Conservation (phyloP, 2,888 invertebrate genomes). For the Dioctria rufipes region DNA sequence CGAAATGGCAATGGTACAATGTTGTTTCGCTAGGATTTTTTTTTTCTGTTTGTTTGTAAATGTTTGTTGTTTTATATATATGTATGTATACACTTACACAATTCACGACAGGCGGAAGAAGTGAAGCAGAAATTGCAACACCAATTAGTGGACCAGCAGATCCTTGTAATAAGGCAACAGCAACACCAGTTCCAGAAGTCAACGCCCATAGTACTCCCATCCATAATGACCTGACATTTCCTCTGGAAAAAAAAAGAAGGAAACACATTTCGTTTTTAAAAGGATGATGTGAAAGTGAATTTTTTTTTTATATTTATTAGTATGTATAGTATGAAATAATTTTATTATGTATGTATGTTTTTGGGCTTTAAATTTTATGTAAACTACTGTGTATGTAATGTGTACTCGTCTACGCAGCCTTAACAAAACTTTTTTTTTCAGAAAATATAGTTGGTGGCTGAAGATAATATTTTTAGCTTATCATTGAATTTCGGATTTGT, state of each 20-base stretch:
- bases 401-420: too few relatives aligned
- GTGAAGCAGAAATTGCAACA: constrained; percentile 90
- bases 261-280: not conserved
- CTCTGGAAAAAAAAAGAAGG: constrained; percentile 71
- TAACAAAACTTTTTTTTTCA: too few relatives aligned
- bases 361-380: too few relatives aligned
- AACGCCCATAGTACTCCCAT: constrained; percentile 84
- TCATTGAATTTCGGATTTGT: too few relatives aligned
- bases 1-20: not conserved
- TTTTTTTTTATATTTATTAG: not conserved
- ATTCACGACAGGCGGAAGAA: constrained; percentile 89
- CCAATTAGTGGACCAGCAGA: constrained; percentile 89
- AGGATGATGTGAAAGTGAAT: constrained; percentile 3
- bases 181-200: constrained; percentile 85
- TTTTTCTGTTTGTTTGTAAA: not conserved
- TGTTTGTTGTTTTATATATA: too few relatives aligned
- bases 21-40: not conserved
- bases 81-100: constrained; percentile 75
- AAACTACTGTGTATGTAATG: too few relatives aligned
- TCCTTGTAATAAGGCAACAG: constrained; percentile 87
- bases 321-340: too few relatives aligned
- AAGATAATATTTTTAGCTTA: too few relatives aligned
- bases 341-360: too few relatives aligned
- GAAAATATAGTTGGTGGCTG: too few relatives aligned
- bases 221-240: constrained; percentile 81